Percentiles rank a stretch among this genome's conserved stretches.
Evolutionary conservation across 1,140 invertebrate species (phyloP).

Genomic region (Pseudoatta argentina): DNA sequence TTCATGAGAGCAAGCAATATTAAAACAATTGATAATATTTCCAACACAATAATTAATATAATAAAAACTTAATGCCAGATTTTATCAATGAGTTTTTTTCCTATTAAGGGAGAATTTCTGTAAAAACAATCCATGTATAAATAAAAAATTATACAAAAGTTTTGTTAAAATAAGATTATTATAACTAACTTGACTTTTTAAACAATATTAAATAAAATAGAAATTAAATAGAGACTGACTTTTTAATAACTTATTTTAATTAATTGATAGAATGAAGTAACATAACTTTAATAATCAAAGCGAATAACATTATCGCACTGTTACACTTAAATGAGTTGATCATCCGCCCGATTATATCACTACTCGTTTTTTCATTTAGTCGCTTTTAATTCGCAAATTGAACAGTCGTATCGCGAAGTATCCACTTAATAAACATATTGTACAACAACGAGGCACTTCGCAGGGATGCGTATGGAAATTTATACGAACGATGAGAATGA

Average conservation of each 20-base stretch:
- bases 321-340: not conserved
- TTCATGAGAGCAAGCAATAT: not conserved
- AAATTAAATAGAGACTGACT: too few species aligned
- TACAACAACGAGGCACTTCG: slow-evolving; percentile 69
- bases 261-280: not conserved
- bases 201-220: too few species aligned
- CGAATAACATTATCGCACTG: not conserved
- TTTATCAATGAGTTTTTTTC: not conserved
- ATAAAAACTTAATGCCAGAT: not conserved
- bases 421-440: slow-evolving; percentile 79
- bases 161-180: not conserved
- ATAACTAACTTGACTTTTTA: not conserved
- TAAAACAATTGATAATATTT: not conserved
- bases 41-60: not conserved
- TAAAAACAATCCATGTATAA: not conserved
- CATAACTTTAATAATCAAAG: slow-evolving; percentile 9
- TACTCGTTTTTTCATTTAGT: slow-evolving; percentile 17
- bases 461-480: slow-evolving; percentile 79
- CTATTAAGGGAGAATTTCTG: not conserved
- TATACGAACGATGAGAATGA: slow-evolving; percentile 76
- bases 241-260: not conserved
- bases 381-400: slow-evolving; percentile 15
- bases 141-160: not conserved
- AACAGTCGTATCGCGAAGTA: slow-evolving; percentile 63
- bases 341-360: not conserved